These are phyloP conservation scores for Gymnopithys bicolor DNA, from an alignment of 2,797 vertebrate species.

Conservation along the genomic window DNA sequence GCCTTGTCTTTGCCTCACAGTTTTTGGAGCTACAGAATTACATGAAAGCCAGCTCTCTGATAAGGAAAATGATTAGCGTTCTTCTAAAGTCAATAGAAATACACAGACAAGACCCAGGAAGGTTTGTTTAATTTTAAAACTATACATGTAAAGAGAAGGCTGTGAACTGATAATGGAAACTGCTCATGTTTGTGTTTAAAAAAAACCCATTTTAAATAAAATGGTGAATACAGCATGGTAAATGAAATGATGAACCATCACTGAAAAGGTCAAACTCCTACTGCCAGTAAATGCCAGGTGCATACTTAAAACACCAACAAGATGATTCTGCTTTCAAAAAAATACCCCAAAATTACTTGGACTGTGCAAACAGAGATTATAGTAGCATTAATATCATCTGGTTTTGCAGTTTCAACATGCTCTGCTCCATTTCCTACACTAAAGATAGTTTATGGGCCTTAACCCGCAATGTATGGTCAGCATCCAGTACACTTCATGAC, in stretches of 20 bases:
- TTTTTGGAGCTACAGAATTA: neutral
- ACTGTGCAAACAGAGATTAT: neutral
- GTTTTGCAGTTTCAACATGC: conserved; percentile 50
- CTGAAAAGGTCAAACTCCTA: neutral
- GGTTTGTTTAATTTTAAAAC: neutral
- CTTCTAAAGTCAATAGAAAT: neutral
- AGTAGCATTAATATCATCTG: conserved; percentile 55
- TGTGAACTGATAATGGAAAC: neutral
- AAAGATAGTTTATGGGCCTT: conserved; percentile 56
- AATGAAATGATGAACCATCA: neutral
- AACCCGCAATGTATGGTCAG: conserved; percentile 23
- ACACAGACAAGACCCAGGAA: neutral
- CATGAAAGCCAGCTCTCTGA: neutral
- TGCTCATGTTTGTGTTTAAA: neutral
- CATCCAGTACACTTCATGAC: conserved; percentile 26
- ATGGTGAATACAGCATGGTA: neutral
- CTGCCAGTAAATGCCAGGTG: neutral
- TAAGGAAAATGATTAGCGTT: neutral
- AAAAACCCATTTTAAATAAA: neutral
- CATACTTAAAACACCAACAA: neutral
- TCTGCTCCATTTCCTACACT: conserved; percentile 61
- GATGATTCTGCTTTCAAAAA: neutral
- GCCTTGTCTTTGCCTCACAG: neutral
- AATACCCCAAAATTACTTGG: neutral
- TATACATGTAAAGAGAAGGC: neutral